Evolutionary conservation across 2,797 vertebrate species (phyloP).

Genomic region (Leucoraja ocellata): DNA sequence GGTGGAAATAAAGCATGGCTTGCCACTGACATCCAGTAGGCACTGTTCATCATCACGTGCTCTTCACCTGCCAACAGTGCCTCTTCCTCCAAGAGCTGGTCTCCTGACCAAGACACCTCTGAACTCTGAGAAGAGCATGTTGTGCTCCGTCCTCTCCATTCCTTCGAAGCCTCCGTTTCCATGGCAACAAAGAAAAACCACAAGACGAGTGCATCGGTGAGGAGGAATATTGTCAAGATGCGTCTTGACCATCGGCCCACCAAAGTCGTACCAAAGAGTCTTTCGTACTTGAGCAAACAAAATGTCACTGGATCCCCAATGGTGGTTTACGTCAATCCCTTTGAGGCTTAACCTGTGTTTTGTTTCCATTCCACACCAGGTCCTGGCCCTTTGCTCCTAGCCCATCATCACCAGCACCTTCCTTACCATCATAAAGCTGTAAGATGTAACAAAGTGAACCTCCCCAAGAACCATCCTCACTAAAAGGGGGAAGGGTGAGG

Average conservation of each 20-base stretch:
- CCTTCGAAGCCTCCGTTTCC: neutral
- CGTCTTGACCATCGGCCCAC: neutral
- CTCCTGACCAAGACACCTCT: neutral
- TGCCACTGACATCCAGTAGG: neutral
- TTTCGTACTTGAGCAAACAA: neutral
- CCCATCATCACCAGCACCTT: no score
- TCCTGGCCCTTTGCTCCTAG: neutral
- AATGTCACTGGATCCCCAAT: conserved; percentile 1
- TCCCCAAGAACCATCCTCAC: neutral
- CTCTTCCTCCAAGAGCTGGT: neutral
- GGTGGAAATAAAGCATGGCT: neutral
- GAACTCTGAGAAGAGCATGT: neutral
- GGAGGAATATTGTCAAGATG: neutral
- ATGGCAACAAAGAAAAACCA: neutral
- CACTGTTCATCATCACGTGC: neutral
- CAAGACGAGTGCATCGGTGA: no score
- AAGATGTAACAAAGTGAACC: neutral
- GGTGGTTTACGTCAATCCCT: conserved; percentile 6
- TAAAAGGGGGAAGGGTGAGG: neutral
- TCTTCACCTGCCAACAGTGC: neutral
- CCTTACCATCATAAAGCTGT: no score
- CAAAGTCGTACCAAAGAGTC: neutral
- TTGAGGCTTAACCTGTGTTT: neutral
- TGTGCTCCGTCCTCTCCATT: neutral
- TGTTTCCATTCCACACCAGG: neutral